A percentile compares a stretch with the other conserved stretches of the same genome.
Conservation (phyloP, 1,140 invertebrate species). For the Halictus rubicundus region DNA sequence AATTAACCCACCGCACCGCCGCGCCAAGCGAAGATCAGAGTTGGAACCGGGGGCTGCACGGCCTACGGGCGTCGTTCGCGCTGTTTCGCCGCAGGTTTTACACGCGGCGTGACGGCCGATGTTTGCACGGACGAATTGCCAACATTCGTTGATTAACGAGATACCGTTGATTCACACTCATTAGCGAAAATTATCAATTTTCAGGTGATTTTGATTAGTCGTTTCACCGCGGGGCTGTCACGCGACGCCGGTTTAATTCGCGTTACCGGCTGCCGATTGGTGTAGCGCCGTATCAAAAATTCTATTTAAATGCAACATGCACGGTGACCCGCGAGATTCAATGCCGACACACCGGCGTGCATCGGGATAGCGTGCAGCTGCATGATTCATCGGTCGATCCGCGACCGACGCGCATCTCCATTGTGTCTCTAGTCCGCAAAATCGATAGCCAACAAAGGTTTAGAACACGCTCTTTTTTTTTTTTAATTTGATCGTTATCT, state of each 20-base stretch:
- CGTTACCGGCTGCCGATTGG: neutral
- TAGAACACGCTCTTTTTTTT: too few species aligned
- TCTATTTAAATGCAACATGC: conserved; percentile 63
- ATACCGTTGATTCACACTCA: conserved; percentile 23
- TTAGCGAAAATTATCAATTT: conserved; percentile 37
- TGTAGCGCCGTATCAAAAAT: conserved; percentile 47
- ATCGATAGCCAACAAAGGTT: too few species aligned
- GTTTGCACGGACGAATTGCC: neutral
- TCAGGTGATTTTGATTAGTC: conserved; percentile 6
- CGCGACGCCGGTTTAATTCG: conserved; percentile 17
- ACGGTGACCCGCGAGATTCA: conserved; percentile 28
- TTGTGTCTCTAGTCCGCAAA: too few species aligned
- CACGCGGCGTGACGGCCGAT: neutral
- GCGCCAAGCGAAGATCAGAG: too few species aligned
- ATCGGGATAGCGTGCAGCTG: neutral
- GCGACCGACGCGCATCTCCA: too few species aligned
- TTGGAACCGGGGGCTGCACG: too few species aligned
- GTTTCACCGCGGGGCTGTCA: neutral
- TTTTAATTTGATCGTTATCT: too few species aligned
- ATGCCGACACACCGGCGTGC: neutral
- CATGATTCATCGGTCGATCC: too few species aligned
- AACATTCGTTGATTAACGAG: conserved; percentile 24
- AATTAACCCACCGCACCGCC: neutral
- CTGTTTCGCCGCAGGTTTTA: neutral
- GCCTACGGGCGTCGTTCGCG: too few species aligned